Percentiles rank a stretch among this genome's conserved stretches.
phyloP scores from a whole-genome alignment of 2,113 vertebrate species.

The Micronycteris hirsuta region DNA sequence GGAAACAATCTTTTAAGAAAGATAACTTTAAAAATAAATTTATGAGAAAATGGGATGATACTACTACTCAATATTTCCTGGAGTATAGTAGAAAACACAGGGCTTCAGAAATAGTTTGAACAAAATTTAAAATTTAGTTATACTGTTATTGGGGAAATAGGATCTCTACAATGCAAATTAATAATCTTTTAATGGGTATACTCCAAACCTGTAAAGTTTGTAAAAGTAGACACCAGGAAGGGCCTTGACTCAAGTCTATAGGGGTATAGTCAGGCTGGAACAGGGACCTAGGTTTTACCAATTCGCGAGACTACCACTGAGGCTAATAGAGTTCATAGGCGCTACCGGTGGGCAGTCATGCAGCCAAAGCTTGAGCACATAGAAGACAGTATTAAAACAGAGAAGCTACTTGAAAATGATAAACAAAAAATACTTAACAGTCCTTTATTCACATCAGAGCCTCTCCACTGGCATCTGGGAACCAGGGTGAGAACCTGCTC shows the following conservation, averaged over 20 bases:
- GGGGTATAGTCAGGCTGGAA: rapidly evolving
- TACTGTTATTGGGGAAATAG: background rate
- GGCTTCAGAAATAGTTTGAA: background rate
- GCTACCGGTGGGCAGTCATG: background rate
- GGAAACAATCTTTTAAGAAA: background rate
- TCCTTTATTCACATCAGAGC: background rate
- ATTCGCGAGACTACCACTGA: background rate
- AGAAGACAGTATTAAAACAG: background rate
- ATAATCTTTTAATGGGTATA: background rate
- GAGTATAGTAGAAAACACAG: background rate
- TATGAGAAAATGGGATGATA: background rate
- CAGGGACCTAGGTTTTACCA: background rate
- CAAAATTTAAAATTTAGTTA: background rate
- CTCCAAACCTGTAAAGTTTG: background rate
- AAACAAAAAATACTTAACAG: background rate
- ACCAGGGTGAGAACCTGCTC: background rate
- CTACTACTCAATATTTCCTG: background rate
- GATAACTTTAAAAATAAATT: background rate
- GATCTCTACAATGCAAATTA: background rate
- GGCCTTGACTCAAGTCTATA: background rate
- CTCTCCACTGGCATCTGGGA: background rate
- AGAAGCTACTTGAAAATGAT: background rate
- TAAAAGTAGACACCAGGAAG: background rate
- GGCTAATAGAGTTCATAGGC: background rate
- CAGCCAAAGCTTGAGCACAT: background rate